Percentiles rank a stretch among this genome's conserved stretches.
phyloP scores from a whole-genome alignment of 1,140 invertebrate genomes.

The Campoletis sonorensis region DNA sequence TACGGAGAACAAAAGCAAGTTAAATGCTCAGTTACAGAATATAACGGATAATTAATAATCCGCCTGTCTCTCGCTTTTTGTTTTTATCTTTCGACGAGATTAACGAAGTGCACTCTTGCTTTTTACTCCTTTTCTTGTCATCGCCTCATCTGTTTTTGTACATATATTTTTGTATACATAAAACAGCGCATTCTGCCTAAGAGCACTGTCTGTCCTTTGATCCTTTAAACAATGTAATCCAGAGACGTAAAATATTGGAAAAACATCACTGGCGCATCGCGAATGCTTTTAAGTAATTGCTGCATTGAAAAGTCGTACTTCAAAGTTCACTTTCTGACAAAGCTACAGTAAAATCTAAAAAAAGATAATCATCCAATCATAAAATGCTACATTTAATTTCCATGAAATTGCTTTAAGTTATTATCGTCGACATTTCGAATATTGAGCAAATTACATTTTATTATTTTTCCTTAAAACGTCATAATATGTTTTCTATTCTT shows the following conservation, averaged over 20 bases:
- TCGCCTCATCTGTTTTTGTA: not conserved
- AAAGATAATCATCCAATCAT: too few species aligned
- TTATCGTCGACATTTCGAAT: too few species aligned
- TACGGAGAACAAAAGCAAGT: not conserved
- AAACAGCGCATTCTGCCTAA: not conserved
- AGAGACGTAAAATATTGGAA: not conserved
- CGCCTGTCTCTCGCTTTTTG: not conserved
- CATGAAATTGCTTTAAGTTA: too few species aligned
- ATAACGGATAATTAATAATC: constrained; percentile 25
- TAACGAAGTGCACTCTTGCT: not conserved
- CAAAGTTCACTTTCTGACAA: too few species aligned
- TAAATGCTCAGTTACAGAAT: not conserved
- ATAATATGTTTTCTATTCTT: too few species aligned
- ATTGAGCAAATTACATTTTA: too few species aligned
- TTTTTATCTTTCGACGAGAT: not conserved
- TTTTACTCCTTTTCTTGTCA: not conserved
- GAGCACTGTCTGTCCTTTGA: not conserved
- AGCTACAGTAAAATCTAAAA: too few species aligned
- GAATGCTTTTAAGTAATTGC: not conserved
- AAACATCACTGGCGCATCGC: not conserved
- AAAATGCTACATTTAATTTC: too few species aligned
- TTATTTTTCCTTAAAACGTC: too few species aligned
- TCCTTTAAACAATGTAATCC: not conserved
- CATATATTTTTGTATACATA: not conserved
- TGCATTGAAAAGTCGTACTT: too few species aligned